Evolutionary conservation across 2,797 vertebrate species (phyloP).

Genomic region (Chaunax sp.): DNA sequence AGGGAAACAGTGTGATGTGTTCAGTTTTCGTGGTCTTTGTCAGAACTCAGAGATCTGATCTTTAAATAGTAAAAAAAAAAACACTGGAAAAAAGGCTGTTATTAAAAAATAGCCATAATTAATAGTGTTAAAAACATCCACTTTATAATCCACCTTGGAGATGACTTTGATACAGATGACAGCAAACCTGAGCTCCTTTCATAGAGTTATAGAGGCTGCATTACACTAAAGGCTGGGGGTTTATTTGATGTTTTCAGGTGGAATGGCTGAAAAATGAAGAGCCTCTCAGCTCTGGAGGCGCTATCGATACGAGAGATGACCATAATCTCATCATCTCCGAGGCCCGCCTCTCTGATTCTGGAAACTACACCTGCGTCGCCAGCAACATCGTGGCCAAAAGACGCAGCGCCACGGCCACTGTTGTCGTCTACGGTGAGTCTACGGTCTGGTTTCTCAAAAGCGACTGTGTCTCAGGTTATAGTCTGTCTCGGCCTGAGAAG

Average conservation of each 20-base stretch:
- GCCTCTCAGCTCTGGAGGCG: conserved; percentile 85
- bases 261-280: conserved; percentile 98
- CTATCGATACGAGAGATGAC: conserved; percentile 88
- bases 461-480: background rate
- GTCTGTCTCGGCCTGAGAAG: too few relatives aligned
- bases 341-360: conserved; percentile 93
- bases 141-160: background rate
- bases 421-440: conserved; percentile 93
- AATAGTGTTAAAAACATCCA: background rate
- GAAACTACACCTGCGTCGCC: conserved; percentile 96
- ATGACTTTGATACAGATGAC: background rate
- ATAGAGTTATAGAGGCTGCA: background rate
- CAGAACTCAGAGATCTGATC: too few relatives aligned
- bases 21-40: background rate
- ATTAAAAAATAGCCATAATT: too few relatives aligned
- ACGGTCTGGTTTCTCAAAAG: background rate
- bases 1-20: background rate
- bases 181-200: background rate
- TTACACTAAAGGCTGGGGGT: background rate
- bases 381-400: conserved; percentile 97
- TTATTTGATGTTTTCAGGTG: conserved; percentile 82
- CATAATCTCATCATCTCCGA: conserved; percentile 95
- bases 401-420: conserved; percentile 91
- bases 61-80: too few relatives aligned
- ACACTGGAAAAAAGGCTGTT: too few relatives aligned